Evolutionary conservation across 2,797 vertebrate species (phyloP), one percentile per base, ranked within the genome.

Genomic region (Anolis apletophallus): DNA sequence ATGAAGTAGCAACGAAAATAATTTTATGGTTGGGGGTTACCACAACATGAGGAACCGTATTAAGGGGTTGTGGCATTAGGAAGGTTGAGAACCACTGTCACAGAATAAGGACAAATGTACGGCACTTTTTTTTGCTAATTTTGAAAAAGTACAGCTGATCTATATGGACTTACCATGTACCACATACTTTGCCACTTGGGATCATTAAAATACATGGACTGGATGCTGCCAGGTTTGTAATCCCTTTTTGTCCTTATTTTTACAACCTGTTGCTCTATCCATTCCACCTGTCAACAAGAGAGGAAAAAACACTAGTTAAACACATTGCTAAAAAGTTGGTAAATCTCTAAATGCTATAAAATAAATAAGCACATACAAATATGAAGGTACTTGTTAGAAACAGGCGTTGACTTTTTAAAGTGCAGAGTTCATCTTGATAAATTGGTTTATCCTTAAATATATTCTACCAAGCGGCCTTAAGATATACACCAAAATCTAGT

Each of bases 131-230:
- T 85, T 23, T 11, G 6, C 0, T n/a, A 7, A 16, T 76, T 74
- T 57, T 1, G 81, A 74, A 88, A 8, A 13, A 81, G 26, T 26
- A 55, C 0, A 3, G 61, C 59, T 52, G 61, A 1, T 29, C 50
- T 79, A 8, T 81, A 88, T 2, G 11, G 92, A 97, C 99, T 99
- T 94, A 99, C 99, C 96, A 99, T 99, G 91, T 99, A 99, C 99
- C 99, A 99, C 99, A 99, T 99, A 96, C 98, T 99, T 93, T 97
- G 98, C 99, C 99, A 99, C 95, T 99, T 99, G 92, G 98, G 98
- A 86, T 99, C 99, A 89, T 99, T 99, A 96, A 98, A 99, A 95
- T 97, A 99, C 90, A 98, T 98, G 82, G 97, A 97, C 90, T 97
- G 98, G 91, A 96, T 92, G 50, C 94, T 94, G 90, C 93, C 96